Base-by-base conservation (phyloP, 2,888 invertebrate genomes). In the Erynnis tages region DNA sequence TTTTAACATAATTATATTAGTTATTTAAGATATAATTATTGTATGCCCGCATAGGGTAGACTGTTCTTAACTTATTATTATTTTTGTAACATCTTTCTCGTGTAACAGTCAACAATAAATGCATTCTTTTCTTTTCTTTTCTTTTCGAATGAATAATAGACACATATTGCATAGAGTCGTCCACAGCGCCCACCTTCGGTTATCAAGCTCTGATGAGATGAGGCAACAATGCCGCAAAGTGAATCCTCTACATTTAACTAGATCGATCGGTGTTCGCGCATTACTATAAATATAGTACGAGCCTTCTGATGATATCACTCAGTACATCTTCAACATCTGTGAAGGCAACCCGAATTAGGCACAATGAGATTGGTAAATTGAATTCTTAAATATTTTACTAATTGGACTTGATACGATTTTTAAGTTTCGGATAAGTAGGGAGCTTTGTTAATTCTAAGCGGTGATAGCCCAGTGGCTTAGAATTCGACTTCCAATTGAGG, bases 251-350 rank as follows among this genome's bases (percentile, higher is more conserved):
- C 68, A 63, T 67, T 64, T 66, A 85, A 79, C 70, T 83, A 79
- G 80, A 84, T 82, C 81, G 75, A 79, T 76, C 56, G 54, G 59
- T 63, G 55, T 64, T 63, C 59, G 54, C 65, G 65, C 70, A 73
- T 68, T 64, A 63, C 69, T 88, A 87, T 87, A 87, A 79, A 88
- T 84, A 88, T 72, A 73, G 75, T 73, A 71, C 69, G 67, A 62
- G 62, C 57, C 67, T 60, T 64, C 57, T 60, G 63, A 72, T 66
- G 66, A 75, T 76, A 84, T 84, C 87, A 88, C 78, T 82, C 66
- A 69, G 60, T 68, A 60, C 58, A 63, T 61, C 59, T 53, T 29
- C 11, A 61, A 55, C 66, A 71, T 67, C 71, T 64, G 62, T 59
- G 58, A 17, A 46, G 61, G 65, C 29, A 43, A 43, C 67, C 66